phyloP scores from a whole-genome alignment of 2,797 vertebrate genomes.

The Microhierax caerulescens region DNA sequence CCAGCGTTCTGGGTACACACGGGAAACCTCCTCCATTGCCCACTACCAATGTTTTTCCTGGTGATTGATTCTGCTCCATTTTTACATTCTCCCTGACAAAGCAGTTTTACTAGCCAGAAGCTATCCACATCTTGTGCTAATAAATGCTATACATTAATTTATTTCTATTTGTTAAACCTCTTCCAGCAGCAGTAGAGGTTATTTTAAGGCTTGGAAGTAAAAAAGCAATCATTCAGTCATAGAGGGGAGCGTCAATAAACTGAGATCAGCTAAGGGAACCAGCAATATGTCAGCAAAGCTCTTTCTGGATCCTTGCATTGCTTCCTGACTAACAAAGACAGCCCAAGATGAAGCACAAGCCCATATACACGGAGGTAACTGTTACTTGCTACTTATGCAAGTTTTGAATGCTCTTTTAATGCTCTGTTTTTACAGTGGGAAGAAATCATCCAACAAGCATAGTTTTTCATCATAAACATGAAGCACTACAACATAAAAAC shows the following conservation, averaged over 20 bases:
- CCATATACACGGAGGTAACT: not conserved
- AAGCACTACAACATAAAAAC: not conserved
- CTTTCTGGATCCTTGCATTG: not conserved
- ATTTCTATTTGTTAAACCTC: conserved; percentile 13
- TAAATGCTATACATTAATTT: conserved; percentile 11
- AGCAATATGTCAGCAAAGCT: not conserved
- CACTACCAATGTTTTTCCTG: not conserved
- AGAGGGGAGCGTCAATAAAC: not conserved
- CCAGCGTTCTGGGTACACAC: accelerated
- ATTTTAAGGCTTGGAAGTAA: conserved; percentile 30
- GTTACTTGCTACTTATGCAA: not conserved
- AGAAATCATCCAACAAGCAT: not conserved
- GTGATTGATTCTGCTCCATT: not conserved
- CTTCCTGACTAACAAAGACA: not conserved
- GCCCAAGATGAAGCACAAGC: not conserved
- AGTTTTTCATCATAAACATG: not conserved
- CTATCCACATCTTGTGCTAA: not conserved
- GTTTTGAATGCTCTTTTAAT: not conserved
- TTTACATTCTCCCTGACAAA: conserved; percentile 4
- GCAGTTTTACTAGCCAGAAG: conserved; percentile 36
- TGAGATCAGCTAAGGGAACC: not conserved
- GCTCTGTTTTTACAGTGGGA: not conserved
- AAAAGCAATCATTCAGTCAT: not conserved
- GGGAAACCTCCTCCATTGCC: not conserved
- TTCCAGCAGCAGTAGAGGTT: not conserved